These are phyloP conservation scores for Epizoanthus stellaris DNA, from an alignment of 92 coral and sea anemone species.

Conservation along the genomic window DNA sequence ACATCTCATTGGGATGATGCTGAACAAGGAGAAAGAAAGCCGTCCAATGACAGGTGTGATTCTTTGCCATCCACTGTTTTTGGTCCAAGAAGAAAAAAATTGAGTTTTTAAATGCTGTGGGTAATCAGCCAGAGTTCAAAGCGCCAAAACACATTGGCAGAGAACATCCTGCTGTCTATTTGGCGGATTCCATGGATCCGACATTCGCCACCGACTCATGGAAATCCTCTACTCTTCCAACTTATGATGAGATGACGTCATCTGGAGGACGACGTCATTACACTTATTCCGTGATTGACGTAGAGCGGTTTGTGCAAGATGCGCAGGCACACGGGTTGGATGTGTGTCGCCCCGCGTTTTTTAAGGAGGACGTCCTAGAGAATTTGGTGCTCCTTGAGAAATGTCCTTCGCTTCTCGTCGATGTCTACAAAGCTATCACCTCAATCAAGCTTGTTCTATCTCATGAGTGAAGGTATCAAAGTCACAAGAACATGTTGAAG, in stretches of 20 bases:
- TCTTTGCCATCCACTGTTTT: slow-evolving; percentile 56
- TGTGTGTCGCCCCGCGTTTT: neutral
- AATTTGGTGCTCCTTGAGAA: slow-evolving; percentile 42
- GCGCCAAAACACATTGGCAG: slow-evolving; percentile 8
- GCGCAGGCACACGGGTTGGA: slow-evolving; percentile 49
- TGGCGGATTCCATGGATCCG: slow-evolving; percentile 22
- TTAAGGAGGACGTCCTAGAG: slow-evolving; percentile 29
- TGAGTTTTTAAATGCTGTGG: slow-evolving; percentile 53
- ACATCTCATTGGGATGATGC: slow-evolving; percentile 48
- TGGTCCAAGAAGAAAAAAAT: slow-evolving; percentile 58
- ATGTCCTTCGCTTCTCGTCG: slow-evolving; percentile 58
- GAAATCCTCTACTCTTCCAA: slow-evolving; percentile 13
- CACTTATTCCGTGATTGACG: slow-evolving; percentile 45
- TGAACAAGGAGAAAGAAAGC: slow-evolving; percentile 16
- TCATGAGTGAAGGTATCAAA: neutral
- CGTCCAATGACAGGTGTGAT: slow-evolving; percentile 50
- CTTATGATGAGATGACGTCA: slow-evolving; percentile 43
- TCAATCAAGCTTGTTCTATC: slow-evolving; percentile 4
- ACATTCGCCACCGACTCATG: neutral
- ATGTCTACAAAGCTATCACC: slow-evolving; percentile 54
- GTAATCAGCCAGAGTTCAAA: slow-evolving; percentile 55
- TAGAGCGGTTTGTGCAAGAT: slow-evolving; percentile 63
- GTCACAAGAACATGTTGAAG: too few species aligned
- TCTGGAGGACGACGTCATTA: slow-evolving; percentile 32
- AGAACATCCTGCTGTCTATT: slow-evolving; percentile 8